A percentile compares a stretch with the other conserved stretches of the same genome.
phyloP scores from a whole-genome alignment of 2,797 vertebrate genomes.

The Halcyon smyrnensis region DNA sequence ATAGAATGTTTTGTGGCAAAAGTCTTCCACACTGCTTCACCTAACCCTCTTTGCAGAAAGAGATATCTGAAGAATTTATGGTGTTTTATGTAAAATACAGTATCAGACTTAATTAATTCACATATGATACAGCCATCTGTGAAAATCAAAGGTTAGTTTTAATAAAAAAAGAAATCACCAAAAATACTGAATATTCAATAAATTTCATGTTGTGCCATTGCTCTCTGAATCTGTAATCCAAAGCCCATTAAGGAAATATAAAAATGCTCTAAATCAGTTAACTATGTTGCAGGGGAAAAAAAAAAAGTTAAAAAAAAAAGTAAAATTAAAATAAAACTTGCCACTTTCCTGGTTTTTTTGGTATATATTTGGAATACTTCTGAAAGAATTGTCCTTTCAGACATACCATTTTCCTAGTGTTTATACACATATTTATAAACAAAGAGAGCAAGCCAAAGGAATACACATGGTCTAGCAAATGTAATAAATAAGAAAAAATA shows the following conservation, averaged over 20 bases:
- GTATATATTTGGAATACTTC: not conserved
- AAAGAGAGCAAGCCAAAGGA: not conserved
- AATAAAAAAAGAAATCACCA: accelerated
- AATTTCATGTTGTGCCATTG: not conserved
- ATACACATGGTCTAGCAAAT: not conserved
- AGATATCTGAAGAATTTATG: not conserved
- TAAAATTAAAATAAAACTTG: not conserved
- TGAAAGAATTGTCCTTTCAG: not conserved
- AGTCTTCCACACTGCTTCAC: not conserved
- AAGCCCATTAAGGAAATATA: not conserved
- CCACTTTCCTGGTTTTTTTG: not conserved
- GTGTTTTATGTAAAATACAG: not conserved
- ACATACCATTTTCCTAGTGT: accelerated
- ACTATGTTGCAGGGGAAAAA: not conserved
- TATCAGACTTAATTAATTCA: not conserved
- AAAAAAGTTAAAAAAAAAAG: not conserved
- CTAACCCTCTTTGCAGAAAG: not conserved
- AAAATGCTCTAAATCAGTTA: not conserved
- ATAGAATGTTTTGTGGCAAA: not conserved
- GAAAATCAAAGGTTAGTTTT: not conserved
- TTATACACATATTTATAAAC: not conserved
- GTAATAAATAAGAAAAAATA: accelerated
- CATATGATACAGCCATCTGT: not conserved
- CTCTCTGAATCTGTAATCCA: not conserved
- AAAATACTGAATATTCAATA: not conserved